phyloP scores from a whole-genome alignment of 1,140 invertebrate genomes.

The Polyergus mexicanus region DNA sequence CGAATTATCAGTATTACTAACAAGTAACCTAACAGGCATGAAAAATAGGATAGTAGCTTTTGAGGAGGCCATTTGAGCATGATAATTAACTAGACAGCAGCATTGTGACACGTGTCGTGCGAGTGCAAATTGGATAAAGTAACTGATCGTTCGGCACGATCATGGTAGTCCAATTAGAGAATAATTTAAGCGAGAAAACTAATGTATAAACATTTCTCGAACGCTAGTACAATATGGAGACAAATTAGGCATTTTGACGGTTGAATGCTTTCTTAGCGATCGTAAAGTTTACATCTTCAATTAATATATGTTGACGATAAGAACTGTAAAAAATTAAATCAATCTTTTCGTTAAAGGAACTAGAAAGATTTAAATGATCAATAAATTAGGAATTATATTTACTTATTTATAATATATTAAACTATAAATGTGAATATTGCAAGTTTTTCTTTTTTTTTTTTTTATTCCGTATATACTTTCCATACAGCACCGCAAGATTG shows the following conservation, averaged over 20 bases:
- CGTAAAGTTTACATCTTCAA: neutral
- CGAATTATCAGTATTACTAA: slow-evolving; percentile 77
- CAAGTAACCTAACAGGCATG: slow-evolving; percentile 81
- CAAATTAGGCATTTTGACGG: neutral
- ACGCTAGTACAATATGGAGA: neutral
- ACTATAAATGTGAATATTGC: no score
- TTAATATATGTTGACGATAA: neutral
- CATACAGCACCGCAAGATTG: no score
- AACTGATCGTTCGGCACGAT: slow-evolving; percentile 57
- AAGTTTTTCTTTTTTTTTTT: no score
- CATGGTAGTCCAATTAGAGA: slow-evolving; percentile 58
- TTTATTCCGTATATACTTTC: no score
- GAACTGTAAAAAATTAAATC: neutral
- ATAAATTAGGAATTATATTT: no score
- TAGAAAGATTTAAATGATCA: no score
- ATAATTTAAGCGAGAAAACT: slow-evolving; percentile 15
- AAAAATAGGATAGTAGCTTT: slow-evolving; percentile 70
- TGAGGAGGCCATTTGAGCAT: slow-evolving; percentile 58
- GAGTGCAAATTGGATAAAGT: slow-evolving; percentile 52
- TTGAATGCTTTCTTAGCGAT: neutral
- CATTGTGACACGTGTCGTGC: slow-evolving; percentile 37
- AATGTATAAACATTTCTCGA: slow-evolving; percentile 21
- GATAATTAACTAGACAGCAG: slow-evolving; percentile 64
- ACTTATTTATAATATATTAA: no score
- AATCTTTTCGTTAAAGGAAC: neutral